Evolutionary conservation across 2,888 invertebrate species (phyloP).

Genomic region (Campoplex capitator): DNA sequence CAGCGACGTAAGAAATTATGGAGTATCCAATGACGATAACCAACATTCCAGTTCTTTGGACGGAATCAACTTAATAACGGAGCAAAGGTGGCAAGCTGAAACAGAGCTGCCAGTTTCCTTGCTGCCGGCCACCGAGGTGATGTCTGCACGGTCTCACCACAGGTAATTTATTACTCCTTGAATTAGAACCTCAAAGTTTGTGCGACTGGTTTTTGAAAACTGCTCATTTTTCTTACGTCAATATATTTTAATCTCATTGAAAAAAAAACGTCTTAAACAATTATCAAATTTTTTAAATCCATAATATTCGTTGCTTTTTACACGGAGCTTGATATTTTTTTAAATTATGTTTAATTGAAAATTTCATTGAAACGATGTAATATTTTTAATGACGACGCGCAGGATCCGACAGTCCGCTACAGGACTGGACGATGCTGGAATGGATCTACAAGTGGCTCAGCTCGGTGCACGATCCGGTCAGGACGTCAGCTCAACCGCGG

Average conservation of each 20-base stretch:
- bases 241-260: too few species aligned
- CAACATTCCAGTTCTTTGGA: conserved; percentile 75
- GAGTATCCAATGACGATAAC: conserved; percentile 73
- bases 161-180: conserved; percentile 75
- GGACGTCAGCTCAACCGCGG: conserved; percentile 80
- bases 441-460: conserved; percentile 82
- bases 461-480: conserved; percentile 80
- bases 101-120: conserved; percentile 79
- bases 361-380: neutral
- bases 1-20: conserved; percentile 75
- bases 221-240: too few species aligned
- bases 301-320: too few species aligned
- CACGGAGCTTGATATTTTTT: too few species aligned
- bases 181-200: too few species aligned
- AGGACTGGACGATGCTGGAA: conserved; percentile 85
- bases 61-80: conserved; percentile 78
- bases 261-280: neutral
- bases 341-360: neutral
- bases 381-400: conserved; percentile 2
- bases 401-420: conserved; percentile 84
- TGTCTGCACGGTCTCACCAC: conserved; percentile 83
- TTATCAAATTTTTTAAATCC: too few species aligned
- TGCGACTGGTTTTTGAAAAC: too few species aligned
- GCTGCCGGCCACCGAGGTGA: conserved; percentile 81
- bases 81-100: conserved; percentile 80